Percentiles rank a stretch among this genome's conserved stretches.
phyloP scores from a whole-genome alignment of 1,140 invertebrate species.

The Habropoda laboriosa region DNA sequence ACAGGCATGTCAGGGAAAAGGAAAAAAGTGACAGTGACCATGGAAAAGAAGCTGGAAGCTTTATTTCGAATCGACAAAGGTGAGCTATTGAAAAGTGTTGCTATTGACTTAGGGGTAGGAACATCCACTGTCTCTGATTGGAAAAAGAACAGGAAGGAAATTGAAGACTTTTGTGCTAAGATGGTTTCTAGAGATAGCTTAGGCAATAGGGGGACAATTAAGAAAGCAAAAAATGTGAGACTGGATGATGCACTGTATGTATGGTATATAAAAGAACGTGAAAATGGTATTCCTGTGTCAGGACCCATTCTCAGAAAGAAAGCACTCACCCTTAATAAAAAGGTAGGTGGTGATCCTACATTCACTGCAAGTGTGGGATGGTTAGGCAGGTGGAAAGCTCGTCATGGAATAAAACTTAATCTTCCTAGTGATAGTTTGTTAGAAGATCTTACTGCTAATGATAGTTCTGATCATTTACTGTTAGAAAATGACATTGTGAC shows the following conservation, averaged over 20 bases:
- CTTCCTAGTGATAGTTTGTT: background rate
- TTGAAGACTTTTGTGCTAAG: conserved; percentile 36
- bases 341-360: conserved; percentile 30
- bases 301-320: conserved; percentile 45
- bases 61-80: conserved; percentile 47
- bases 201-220: background rate
- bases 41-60: conserved; percentile 48
- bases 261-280: conserved; percentile 39
- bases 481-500: background rate
- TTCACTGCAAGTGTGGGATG: conserved; percentile 46
- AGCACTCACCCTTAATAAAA: conserved; percentile 41
- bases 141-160: conserved; percentile 39
- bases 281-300: conserved; percentile 34
- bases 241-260: conserved; percentile 45
- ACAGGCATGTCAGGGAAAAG: conserved; percentile 42
- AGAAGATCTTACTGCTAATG: background rate
- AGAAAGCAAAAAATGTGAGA: conserved; percentile 28
- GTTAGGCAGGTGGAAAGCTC: conserved; percentile 36
- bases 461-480: background rate
- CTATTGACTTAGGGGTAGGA: conserved; percentile 37
- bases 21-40: conserved; percentile 43
- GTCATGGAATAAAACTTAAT: conserved; percentile 32
- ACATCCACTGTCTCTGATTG: conserved; percentile 49
- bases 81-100: conserved; percentile 42
- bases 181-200: conserved; percentile 21